These are phyloP conservation scores for Dasyornis broadbenti DNA, from an alignment of 2,113 vertebrate species.

Conservation along the genomic window DNA sequence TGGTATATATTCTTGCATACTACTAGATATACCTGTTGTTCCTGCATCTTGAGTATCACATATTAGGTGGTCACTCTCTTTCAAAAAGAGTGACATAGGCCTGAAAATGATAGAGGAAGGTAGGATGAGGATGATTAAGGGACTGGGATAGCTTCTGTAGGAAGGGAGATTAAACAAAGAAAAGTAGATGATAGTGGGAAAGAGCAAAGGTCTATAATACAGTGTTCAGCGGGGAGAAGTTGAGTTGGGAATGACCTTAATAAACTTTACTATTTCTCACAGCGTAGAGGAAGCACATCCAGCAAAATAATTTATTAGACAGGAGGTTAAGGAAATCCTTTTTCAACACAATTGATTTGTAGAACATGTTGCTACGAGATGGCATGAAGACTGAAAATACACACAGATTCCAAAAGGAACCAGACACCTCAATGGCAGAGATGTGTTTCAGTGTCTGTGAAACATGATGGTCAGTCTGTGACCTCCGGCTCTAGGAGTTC, in stretches of 20 bases:
- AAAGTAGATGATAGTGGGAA: neutral
- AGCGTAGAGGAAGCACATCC: neutral
- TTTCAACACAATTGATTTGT: conserved; percentile 33
- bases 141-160: neutral
- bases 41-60: neutral
- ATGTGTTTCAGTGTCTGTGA: neutral
- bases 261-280: neutral
- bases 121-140: neutral
- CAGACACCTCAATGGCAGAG: neutral
- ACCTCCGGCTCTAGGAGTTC: neutral
- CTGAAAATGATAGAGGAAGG: neutral
- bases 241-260: neutral
- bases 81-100: neutral
- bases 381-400: conserved; percentile 32
- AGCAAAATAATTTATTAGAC: neutral
- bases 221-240: neutral
- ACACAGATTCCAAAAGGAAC: conserved; percentile 30
- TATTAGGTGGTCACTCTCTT: neutral
- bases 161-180: neutral
- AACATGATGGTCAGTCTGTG: neutral
- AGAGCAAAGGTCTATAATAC: neutral
- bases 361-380: conserved; percentile 29
- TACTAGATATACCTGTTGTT: neutral
- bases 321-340: conserved; percentile 13
- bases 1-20: neutral